Conservation (phyloP, 1,140 invertebrate genomes). For the Polypedilum vanderplanki region DNA sequence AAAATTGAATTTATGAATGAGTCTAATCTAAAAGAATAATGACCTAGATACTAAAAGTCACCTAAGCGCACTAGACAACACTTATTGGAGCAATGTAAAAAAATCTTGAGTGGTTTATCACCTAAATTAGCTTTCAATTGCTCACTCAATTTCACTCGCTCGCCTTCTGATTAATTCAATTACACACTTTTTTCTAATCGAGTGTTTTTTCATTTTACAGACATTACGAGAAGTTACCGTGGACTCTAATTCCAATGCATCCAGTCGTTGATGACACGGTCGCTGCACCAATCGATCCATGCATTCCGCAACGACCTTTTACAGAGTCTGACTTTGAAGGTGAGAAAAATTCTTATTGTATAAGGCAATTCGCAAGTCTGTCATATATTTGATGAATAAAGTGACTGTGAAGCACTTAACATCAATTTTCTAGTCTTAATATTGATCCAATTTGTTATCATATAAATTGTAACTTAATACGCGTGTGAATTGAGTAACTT, state of each 20-base stretch:
- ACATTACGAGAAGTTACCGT: conserved; percentile 18
- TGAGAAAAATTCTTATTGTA: background rate
- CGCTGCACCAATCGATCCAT: conserved; percentile 30
- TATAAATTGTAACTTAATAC: conserved; percentile 33
- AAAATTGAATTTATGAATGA: too few species aligned
- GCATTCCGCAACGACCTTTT: conserved; percentile 22
- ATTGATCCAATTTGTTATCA: conserved; percentile 30
- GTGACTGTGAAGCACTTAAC: background rate
- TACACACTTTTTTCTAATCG: background rate
- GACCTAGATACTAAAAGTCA: too few species aligned
- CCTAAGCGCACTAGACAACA: background rate
- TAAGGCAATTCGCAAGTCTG: too few species aligned
- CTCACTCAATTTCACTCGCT: too few species aligned
- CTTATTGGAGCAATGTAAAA: background rate
- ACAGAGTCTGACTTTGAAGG: conserved; percentile 3
- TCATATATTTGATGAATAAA: too few species aligned
- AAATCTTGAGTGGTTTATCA: background rate
- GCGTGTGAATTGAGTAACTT: background rate
- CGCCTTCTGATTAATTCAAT: background rate
- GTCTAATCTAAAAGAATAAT: too few species aligned
- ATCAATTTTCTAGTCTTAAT: conserved; percentile 11
- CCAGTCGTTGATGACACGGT: conserved; percentile 29
- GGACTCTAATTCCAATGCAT: conserved; percentile 21
- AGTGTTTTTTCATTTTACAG: background rate
- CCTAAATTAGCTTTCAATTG: background rate